These are phyloP conservation scores for Scotopteryx bipunctaria DNA, from an alignment of 2,888 invertebrate species.

Conservation along the genomic window DNA sequence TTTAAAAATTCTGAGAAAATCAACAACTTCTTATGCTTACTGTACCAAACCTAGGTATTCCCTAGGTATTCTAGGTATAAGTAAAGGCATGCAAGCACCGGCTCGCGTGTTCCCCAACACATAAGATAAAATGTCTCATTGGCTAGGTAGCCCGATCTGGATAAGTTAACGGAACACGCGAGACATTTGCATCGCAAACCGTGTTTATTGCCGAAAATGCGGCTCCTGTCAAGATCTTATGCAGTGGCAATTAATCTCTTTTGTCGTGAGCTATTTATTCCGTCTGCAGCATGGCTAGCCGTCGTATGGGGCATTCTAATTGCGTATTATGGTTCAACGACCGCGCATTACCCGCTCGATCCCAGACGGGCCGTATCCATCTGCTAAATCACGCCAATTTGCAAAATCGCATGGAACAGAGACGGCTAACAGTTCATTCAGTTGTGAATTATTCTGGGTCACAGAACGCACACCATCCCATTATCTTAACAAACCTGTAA, in stretches of 20 bases:
- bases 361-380: constrained; percentile 58
- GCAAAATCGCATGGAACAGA: constrained; percentile 53
- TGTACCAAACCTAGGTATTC: background rate
- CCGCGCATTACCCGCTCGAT: constrained; percentile 58
- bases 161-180: constrained; percentile 36
- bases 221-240: constrained; percentile 48
- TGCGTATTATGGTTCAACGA: constrained; percentile 79
- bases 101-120: constrained; percentile 20
- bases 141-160: constrained; percentile 30
- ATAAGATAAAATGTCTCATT: constrained; percentile 31
- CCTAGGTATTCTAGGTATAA: too few species aligned
- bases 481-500: constrained; percentile 6
- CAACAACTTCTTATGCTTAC: too few species aligned
- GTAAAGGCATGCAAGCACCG: constrained; percentile 11
- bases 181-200: constrained; percentile 38
- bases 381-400: constrained; percentile 63
- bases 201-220: constrained; percentile 46
- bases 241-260: constrained; percentile 69
- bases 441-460: constrained; percentile 9
- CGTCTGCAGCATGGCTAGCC: constrained; percentile 65
- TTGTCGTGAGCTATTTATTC: constrained; percentile 77
- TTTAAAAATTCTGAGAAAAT: too few species aligned
- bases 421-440: constrained; percentile 18
- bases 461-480: constrained; percentile 1
- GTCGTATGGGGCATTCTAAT: constrained; percentile 81